A percentile compares a stretch with the other conserved stretches of the same genome.
These are phyloP conservation scores for Latheticus oryzae DNA, from an alignment of 2,888 invertebrate species.

Conservation along the genomic window DNA sequence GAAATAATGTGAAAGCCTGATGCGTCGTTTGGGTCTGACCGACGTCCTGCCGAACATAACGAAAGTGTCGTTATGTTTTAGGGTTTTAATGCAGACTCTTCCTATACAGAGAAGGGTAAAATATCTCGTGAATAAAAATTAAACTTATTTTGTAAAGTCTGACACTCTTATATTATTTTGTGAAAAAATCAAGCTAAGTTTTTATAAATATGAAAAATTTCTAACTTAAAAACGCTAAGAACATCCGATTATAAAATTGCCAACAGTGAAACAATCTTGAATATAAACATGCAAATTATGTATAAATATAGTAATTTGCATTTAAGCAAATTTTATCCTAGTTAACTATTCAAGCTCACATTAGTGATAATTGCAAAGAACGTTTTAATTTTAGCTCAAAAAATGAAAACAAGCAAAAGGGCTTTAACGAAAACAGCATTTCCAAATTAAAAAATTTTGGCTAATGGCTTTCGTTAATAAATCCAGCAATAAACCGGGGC, in stretches of 20 bases:
- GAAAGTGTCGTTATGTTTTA: constrained; percentile 31
- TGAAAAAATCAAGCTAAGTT: not conserved
- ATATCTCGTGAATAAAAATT: constrained; percentile 38
- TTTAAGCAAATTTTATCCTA: constrained; percentile 29
- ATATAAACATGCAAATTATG: constrained; percentile 21
- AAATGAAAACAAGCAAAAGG: constrained; percentile 10
- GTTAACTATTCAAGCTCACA: constrained; percentile 14
- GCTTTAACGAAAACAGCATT: not conserved
- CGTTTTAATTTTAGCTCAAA: constrained; percentile 15
- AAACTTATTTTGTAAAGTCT: constrained; percentile 31
- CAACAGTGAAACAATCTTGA: constrained; percentile 2
- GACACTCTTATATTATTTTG: not conserved
- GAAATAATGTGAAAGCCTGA: constrained; percentile 28
- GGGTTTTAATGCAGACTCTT: constrained; percentile 21
- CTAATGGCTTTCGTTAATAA: constrained; percentile 10
- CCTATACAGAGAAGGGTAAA: constrained; percentile 19
- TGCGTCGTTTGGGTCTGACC: constrained; percentile 21
- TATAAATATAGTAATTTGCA: constrained; percentile 27
- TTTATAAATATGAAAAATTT: not conserved
- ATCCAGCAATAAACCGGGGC: not conserved
- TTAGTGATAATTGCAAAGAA: constrained; percentile 17
- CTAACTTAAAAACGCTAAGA: too few relatives aligned
- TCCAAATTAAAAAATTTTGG: constrained; percentile 3
- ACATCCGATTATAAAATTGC: too few relatives aligned
- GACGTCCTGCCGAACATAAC: constrained; percentile 28